A percentile compares a stretch with the other conserved stretches of the same genome.
phyloP scores from a whole-genome alignment of 2,113 vertebrate species.

The Ctenodactylus gundi region DNA sequence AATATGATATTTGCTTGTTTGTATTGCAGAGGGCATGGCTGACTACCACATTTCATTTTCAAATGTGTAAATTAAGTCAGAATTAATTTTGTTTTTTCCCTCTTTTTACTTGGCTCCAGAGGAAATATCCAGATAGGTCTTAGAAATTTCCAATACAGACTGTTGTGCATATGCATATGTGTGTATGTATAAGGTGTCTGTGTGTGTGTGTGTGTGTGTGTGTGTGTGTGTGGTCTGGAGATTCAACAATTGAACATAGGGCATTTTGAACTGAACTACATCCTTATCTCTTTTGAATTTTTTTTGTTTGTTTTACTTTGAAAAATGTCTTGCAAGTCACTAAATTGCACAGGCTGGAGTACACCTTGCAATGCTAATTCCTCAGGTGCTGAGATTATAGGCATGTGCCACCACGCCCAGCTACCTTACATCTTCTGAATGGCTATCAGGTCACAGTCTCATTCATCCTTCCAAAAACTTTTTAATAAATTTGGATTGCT shows the following conservation, averaged over 20 bases:
- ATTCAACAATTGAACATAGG: no score
- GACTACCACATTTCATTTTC: background rate
- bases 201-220: no score
- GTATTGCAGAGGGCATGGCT: background rate
- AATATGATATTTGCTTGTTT: background rate
- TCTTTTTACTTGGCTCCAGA: background rate
- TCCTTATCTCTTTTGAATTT: background rate
- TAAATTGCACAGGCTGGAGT: background rate
- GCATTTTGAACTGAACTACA: no score
- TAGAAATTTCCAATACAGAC: background rate
- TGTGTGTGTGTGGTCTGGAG: no score
- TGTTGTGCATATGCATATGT: no score
- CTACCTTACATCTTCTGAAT: background rate
- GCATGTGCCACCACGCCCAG: background rate
- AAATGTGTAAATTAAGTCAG: background rate
- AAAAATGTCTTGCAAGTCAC: background rate
- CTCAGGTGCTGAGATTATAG: background rate
- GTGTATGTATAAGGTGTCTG: no score
- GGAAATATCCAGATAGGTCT: background rate
- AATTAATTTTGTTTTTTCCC: background rate
- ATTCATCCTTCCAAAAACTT: background rate
- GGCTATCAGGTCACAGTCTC: background rate
- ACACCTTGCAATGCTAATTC: background rate
- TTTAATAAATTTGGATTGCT: background rate
- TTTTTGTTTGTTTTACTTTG: background rate